Conservation (phyloP, 2,113 vertebrate species). For the Strix uralensis region DNA sequence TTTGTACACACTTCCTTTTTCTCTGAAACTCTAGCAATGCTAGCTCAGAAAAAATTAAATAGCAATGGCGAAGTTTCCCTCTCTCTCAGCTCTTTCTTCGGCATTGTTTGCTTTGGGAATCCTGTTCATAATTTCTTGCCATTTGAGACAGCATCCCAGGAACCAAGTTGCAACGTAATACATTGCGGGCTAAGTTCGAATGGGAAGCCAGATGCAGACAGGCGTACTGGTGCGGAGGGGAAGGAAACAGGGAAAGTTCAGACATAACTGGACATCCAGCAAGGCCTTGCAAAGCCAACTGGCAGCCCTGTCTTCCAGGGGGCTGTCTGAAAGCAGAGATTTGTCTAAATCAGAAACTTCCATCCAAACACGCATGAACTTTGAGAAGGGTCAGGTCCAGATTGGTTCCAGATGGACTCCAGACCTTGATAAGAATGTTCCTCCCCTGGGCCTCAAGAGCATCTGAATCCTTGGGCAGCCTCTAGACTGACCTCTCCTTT, state of each 20-base stretch:
- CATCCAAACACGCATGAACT: slow-evolving; percentile 15
- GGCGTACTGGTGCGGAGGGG: neutral
- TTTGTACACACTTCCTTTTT: slow-evolving; percentile 51
- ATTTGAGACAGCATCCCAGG: neutral
- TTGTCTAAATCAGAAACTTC: slow-evolving; percentile 5
- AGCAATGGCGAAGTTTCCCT: neutral
- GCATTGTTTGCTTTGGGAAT: neutral
- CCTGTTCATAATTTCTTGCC: neutral
- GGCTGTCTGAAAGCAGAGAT: neutral
- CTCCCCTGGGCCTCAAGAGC: neutral
- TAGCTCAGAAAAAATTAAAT: neutral
- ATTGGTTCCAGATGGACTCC: slow-evolving; percentile 42
- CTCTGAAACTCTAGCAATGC: neutral
- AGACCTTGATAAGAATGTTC: slow-evolving; percentile 26
- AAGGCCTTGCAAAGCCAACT: slow-evolving; percentile 36
- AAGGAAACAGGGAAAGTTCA: slow-evolving; percentile 17
- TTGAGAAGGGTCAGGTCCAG: slow-evolving; percentile 34
- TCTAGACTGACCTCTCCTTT: neutral
- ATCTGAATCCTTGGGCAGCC: neutral
- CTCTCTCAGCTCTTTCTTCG: neutral
- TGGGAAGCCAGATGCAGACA: neutral
- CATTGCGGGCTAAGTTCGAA: neutral
- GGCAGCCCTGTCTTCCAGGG: neutral
- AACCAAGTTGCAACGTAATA: neutral
- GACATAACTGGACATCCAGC: neutral